Base-by-base conservation (phyloP, 2,888 invertebrate species). In the Ophion costatus region DNA sequence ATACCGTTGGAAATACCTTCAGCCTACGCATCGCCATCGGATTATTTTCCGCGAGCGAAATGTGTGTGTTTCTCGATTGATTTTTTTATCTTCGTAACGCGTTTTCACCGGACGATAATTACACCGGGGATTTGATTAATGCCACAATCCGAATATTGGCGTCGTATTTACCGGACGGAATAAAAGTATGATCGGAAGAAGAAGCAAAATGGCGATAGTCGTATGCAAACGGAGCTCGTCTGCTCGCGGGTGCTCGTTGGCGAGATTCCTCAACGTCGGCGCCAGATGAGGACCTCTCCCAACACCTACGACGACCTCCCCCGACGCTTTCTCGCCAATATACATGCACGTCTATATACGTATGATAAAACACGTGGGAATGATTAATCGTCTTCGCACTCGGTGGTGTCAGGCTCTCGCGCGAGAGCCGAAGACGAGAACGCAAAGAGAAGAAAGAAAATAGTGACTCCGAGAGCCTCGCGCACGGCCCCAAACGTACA, bases 331-430 rank as follows among this genome's bases (percentile, higher is more conserved):
- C 84, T 71, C 76, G 79, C 82, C 59, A 82, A 79, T 79, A 71
- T 66, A 64, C 63, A 71, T 42, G 22, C 56, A 22, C 22, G 22
- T 70, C 22, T 64, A 38, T 64, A 56, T 61, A 38, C 57, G 29
- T 33, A 57, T 20, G n/a, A 38, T 9, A 45, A 56, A 61, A 78
- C 63, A 84, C 81, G 84, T 84, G 84, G 84, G 84, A 84, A 84
- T 84, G 84, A 84, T 84, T 84, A 84, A 84, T 84, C 81, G 84
- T 78, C 84, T 57, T 82, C 74, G 81, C 81, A 75, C 84, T 79
- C 78, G 70, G 45, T 33, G 33, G 78, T 81, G 81, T 84, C 84
- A 74, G 82, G 71, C 70, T 67, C 51, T 45, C 63, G 66, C 51
- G 61, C 63, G 66, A 75, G 79, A 22, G 70, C 70, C 57, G 73